Evolutionary conservation across 2,113 vertebrate genomes (phyloP), one percentile per base, ranked within the genome.

Genomic region (Grantiella picta): DNA sequence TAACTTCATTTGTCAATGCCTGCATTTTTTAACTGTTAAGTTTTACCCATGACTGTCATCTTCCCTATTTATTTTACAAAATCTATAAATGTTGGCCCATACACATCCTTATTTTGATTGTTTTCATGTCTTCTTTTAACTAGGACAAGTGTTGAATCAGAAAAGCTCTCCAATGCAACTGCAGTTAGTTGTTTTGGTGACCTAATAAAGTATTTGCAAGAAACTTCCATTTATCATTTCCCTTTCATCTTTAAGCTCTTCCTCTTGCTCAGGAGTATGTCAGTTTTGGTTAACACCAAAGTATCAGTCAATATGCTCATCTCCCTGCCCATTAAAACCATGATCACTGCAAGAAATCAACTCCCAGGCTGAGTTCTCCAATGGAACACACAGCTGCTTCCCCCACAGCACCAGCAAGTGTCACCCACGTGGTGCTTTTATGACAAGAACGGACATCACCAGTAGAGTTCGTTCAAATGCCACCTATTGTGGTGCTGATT

Each of bases 401-500:
- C 27, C 36, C 19, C 36, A 11, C 28, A 40, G 15, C 25, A 60
- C 13, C 45, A 13, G 16, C 18, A 59, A 31, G 21, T 4, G 64
- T 21, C 5, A 8, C 17, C 15, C 47, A n/a, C 0, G 0, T 1
- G 10, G 29, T 12, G 38, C 44, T 75, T 61, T 36, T 21, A 38
- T 0, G 0, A 6, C 5, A 2, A 24, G 1, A 0, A 17, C 2
- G 15, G 38, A 28, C 25, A 36, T 25, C 63, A 22, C 9, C 3
- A 0, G 28, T 2, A 77, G 31, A 86, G n/a, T 19, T 38, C 15
- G 0, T 61, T 86, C 63, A 61, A 81, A 50, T 20, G 16, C 25
- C 29, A 66, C 36, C 33, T 36, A 2, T 1, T 56, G 18, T 18
- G 2, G 40, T n/a, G 23, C 49, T 15, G 19, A 52, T n/a, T 69